A percentile compares a stretch with the other conserved stretches of the same genome.
Conservation (phyloP, 2,113 vertebrate genomes). For the Dryoscopus gambensis region DNA sequence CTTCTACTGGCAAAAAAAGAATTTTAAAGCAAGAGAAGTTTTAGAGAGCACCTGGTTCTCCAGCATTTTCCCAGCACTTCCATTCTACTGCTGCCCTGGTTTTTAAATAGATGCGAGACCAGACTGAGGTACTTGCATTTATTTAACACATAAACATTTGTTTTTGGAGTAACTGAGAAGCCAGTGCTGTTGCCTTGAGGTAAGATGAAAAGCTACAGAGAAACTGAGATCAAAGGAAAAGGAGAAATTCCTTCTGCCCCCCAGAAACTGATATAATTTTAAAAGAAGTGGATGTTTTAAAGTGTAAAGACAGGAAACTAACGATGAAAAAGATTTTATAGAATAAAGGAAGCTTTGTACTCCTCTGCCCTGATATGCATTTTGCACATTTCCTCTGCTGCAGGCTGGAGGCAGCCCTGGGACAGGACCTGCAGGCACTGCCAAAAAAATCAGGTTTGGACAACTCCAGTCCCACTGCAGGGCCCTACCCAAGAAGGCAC, state of each 20-base stretch:
- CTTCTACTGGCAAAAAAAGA: background rate
- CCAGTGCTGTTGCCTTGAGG: background rate
- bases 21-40: background rate
- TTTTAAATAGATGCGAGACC: background rate
- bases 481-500: background rate
- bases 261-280: background rate
- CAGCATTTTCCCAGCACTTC: background rate
- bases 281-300: background rate
- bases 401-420: background rate
- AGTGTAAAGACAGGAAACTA: conserved; percentile 14
- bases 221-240: background rate
- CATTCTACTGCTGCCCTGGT: background rate
- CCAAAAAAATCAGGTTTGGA: fast-evolving
- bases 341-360: conserved; percentile 26
- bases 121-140: background rate
- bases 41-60: background rate
- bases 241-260: background rate
- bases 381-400: background rate
- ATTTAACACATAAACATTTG: background rate
- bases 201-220: background rate
- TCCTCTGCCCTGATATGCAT: background rate
- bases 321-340: background rate
- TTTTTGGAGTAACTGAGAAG: background rate
- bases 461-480: background rate
- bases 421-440: background rate